phyloP scores from a whole-genome alignment of 2,113 vertebrate genomes.

The Menura novaehollandiae region DNA sequence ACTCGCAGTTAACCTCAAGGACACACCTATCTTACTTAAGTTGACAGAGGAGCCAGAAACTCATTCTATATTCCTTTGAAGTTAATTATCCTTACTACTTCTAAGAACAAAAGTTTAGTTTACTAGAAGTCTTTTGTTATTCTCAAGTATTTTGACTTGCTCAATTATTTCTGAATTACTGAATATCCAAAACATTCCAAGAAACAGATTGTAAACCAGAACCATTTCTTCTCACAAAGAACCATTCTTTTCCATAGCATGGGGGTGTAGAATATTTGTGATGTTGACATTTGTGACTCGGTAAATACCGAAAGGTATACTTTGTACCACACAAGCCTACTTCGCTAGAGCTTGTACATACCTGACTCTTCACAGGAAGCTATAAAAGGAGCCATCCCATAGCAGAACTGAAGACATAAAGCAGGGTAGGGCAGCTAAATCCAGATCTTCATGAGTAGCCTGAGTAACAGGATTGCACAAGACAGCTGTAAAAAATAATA shows the following conservation, averaged over 20 bases:
- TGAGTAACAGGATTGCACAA: fast-evolving
- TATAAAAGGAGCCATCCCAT: neutral
- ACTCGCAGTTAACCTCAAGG: neutral
- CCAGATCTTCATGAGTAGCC: neutral
- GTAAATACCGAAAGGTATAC: neutral
- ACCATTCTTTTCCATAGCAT: neutral
- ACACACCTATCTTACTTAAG: neutral
- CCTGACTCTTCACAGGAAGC: neutral
- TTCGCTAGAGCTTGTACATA: neutral
- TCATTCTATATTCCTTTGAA: neutral
- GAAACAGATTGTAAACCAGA: neutral
- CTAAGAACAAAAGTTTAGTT: neutral
- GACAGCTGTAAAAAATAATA: neutral
- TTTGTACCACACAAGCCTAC: neutral
- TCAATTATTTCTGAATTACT: neutral
- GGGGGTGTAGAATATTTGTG: neutral
- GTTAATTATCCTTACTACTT: neutral
- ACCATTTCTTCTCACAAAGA: neutral
- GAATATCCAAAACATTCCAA: neutral
- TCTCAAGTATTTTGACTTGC: neutral
- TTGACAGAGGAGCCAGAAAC: neutral
- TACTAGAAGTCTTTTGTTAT: neutral
- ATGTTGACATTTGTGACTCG: neutral
- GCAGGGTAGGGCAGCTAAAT: neutral
- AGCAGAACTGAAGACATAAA: neutral